Evolutionary conservation across 64 coral and sea anemone genomes (phyloP).

Genomic region (Stichodactyla helianthus): DNA sequence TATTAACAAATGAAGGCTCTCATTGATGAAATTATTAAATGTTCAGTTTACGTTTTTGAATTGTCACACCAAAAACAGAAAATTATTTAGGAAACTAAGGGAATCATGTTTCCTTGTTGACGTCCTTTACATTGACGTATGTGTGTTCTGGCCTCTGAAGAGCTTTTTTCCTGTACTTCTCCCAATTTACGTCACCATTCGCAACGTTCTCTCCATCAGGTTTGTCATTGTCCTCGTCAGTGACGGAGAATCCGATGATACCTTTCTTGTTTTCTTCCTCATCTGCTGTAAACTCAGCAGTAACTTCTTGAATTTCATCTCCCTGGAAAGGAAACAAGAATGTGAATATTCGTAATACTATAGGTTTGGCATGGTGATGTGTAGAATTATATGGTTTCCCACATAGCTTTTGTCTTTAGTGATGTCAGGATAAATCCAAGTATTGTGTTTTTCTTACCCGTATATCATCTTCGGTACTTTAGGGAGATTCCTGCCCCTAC

Average conservation of each 20-base stretch:
- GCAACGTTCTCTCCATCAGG: background rate
- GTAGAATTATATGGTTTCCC: too few relatives aligned
- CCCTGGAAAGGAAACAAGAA: background rate
- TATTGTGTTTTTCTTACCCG: too few relatives aligned
- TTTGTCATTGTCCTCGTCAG: background rate
- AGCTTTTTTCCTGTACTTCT: background rate
- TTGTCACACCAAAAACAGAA: background rate
- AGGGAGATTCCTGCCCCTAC: too few relatives aligned
- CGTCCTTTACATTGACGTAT: background rate
- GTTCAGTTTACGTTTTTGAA: background rate
- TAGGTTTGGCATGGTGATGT: too few relatives aligned
- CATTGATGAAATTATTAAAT: too few relatives aligned
- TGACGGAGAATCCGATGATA: constrained; percentile 18
- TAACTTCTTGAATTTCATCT: constrained; percentile 30
- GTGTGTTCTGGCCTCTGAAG: background rate
- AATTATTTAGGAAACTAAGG: background rate
- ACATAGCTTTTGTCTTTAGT: too few relatives aligned
- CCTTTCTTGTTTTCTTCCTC: constrained; percentile 13
- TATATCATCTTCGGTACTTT: too few relatives aligned
- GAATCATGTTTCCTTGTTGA: background rate
- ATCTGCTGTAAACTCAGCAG: constrained; percentile 21
- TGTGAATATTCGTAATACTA: background rate
- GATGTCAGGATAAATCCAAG: too few relatives aligned
- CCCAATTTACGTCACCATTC: constrained; percentile 17
- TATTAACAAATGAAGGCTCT: too few relatives aligned